Evolutionary conservation across 2,797 vertebrate genomes (phyloP).

Genomic region (Amblyopsis hoosieri): DNA sequence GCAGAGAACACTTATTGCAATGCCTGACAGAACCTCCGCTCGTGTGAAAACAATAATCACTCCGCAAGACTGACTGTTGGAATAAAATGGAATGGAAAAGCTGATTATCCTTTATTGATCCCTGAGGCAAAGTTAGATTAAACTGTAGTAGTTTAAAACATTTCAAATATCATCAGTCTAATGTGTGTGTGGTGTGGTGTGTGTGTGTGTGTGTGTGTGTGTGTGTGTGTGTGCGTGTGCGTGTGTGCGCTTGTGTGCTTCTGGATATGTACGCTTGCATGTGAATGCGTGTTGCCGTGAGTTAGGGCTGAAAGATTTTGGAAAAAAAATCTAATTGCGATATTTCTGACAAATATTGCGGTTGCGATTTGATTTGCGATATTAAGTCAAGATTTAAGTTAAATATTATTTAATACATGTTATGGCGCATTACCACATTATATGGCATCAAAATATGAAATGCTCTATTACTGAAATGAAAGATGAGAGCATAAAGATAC

Average conservation of each 20-base stretch:
- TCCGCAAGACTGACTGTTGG: slow-evolving; percentile 34
- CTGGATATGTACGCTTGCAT: no score
- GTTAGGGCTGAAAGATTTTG: no score
- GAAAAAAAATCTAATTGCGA: no score
- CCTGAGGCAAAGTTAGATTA: slow-evolving; percentile 48
- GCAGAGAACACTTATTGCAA: slow-evolving; percentile 7
- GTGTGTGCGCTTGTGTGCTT: background rate
- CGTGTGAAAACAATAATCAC: slow-evolving; percentile 45
- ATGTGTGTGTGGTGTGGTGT: slow-evolving; percentile 5
- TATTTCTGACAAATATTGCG: no score
- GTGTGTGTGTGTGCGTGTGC: slow-evolving; percentile 1
- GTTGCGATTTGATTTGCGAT: no score
- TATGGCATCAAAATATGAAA: no score
- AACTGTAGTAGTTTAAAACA: slow-evolving; percentile 38
- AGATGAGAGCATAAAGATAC: no score
- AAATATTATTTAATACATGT: no score
- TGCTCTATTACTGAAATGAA: no score
- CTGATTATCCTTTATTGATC: slow-evolving; percentile 50
- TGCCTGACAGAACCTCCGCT: slow-evolving; percentile 26
- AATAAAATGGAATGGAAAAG: slow-evolving; percentile 41
- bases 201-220: slow-evolving; percentile 1
- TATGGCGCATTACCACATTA: no score
- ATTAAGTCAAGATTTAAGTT: no score
- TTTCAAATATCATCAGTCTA: slow-evolving; percentile 24
- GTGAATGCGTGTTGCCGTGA: no score